Evolutionary conservation across 2,113 vertebrate genomes (phyloP).

Genomic region (Oncorhynchus kisutch): DNA sequence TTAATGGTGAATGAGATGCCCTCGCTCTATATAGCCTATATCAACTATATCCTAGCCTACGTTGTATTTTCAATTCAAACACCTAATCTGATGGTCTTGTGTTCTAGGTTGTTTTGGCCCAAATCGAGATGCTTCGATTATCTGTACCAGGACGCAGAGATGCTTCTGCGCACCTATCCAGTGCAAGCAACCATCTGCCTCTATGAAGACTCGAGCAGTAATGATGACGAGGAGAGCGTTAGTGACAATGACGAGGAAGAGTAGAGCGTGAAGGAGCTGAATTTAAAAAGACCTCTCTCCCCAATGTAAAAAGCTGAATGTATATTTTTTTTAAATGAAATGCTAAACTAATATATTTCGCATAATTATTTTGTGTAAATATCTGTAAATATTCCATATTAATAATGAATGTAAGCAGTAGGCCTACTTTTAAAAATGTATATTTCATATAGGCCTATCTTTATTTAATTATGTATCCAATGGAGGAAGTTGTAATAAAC

Average conservation of each 20-base stretch:
- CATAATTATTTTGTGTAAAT: conserved; percentile 7
- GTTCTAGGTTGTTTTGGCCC: conserved; percentile 88
- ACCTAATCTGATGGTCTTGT: conserved; percentile 40
- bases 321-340: neutral
- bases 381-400: conserved; percentile 7
- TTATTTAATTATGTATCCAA: conserved; percentile 32
- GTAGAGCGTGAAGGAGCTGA: conserved; percentile 44
- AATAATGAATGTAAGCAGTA: neutral
- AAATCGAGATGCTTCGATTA: conserved; percentile 90
- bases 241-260: conserved; percentile 54
- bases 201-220: conserved; percentile 82
- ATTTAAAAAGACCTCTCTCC: conserved; percentile 50
- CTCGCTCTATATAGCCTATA: neutral
- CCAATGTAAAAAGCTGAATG: conserved; percentile 55
- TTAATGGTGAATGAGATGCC: neutral
- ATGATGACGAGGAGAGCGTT: conserved; percentile 77
- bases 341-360: neutral
- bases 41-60: neutral
- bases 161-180: conserved; percentile 85
- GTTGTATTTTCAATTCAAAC: conserved; percentile 1
- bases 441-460: conserved; percentile 39
- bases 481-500: conserved; percentile 45
- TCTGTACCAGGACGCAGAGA: conserved; percentile 87
- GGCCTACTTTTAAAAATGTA: conserved; percentile 43
- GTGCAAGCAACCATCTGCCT: conserved; percentile 90